A percentile compares a stretch with the other conserved stretches of the same genome.
Evolutionary conservation across 2,797 vertebrate genomes (phyloP).

Genomic region (Geotrypetes seraphini): DNA sequence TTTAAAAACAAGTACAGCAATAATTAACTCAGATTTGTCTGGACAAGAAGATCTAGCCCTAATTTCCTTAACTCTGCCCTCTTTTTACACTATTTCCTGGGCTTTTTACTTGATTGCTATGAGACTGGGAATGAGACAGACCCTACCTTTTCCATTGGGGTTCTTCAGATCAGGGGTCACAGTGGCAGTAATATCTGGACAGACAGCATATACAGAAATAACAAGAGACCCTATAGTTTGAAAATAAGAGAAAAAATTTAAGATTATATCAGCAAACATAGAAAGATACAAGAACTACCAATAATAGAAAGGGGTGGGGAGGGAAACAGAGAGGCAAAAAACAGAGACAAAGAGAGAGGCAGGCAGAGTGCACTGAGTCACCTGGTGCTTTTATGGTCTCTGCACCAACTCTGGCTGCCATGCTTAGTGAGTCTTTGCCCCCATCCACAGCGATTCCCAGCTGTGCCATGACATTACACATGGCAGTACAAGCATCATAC

Average conservation of each 20-base stretch:
- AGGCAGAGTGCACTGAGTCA: no score
- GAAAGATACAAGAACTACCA: not conserved
- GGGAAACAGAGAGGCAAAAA: not conserved
- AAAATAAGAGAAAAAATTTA: not conserved
- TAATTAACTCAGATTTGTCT: no score
- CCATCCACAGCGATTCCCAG: slow-evolving; percentile 82
- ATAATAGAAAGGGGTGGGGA: no score
- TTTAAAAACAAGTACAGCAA: no score
- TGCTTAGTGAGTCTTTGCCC: slow-evolving; percentile 90
- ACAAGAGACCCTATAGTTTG: slow-evolving; percentile 69
- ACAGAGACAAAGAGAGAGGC: no score
- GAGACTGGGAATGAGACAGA: no score
- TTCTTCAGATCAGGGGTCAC: slow-evolving; percentile 83
- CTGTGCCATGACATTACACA: slow-evolving; percentile 70
- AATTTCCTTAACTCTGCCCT: no score
- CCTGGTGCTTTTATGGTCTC: slow-evolving; percentile 83
- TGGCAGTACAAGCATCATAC: slow-evolving; percentile 71
- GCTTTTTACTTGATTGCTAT: no score
- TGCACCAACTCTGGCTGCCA: slow-evolving; percentile 74
- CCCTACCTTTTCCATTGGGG: slow-evolving; percentile 65
- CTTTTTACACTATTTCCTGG: no score
- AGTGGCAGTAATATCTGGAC: slow-evolving; percentile 81
- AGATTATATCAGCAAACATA: not conserved
- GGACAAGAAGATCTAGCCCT: not conserved
- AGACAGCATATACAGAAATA: slow-evolving; percentile 82